These are phyloP conservation scores for Hylaea fasciaria DNA, from an alignment of 2,888 invertebrate genomes.

Conservation along the genomic window DNA sequence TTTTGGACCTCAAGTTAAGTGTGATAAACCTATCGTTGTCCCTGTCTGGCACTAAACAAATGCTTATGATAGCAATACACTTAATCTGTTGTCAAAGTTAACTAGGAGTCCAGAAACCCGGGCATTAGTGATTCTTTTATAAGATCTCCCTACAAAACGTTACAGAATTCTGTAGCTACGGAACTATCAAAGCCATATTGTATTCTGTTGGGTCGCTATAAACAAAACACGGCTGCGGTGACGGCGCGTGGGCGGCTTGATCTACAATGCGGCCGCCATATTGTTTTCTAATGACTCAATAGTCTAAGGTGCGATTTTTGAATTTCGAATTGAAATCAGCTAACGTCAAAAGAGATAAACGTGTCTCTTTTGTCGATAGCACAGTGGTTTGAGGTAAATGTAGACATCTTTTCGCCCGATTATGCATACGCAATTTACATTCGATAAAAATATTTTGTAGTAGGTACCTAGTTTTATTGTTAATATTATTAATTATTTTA, in stretches of 20 bases:
- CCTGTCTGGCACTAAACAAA: too few relatives aligned
- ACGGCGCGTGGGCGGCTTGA: slow-evolving; percentile 73
- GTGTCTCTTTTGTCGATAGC: neutral
- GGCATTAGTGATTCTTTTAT: neutral
- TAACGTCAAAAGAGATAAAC: neutral
- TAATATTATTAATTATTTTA: too few relatives aligned
- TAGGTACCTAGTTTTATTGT: too few relatives aligned
- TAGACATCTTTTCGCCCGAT: neutral
- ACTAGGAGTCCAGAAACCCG: too few relatives aligned
- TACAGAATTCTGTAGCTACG: slow-evolving; percentile 16
- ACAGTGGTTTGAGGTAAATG: neutral
- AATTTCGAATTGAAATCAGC: slow-evolving; percentile 8
- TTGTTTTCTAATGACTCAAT: slow-evolving; percentile 82
- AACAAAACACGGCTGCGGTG: slow-evolving; percentile 68
- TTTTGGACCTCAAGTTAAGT: too few relatives aligned
- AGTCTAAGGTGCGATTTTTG: slow-evolving; percentile 41
- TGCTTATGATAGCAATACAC: too few relatives aligned
- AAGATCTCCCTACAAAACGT: slow-evolving; percentile 15
- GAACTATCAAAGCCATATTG: slow-evolving; percentile 36
- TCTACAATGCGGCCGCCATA: slow-evolving; percentile 69
- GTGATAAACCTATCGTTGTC: too few relatives aligned
- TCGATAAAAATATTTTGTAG: too few relatives aligned
- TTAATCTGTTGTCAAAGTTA: too few relatives aligned
- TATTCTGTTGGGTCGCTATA: slow-evolving; percentile 66
- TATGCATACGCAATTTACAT: too few relatives aligned